These are phyloP conservation scores for Serrognathus titanus DNA, from an alignment of 2,888 invertebrate genomes.

Conservation along the genomic window DNA sequence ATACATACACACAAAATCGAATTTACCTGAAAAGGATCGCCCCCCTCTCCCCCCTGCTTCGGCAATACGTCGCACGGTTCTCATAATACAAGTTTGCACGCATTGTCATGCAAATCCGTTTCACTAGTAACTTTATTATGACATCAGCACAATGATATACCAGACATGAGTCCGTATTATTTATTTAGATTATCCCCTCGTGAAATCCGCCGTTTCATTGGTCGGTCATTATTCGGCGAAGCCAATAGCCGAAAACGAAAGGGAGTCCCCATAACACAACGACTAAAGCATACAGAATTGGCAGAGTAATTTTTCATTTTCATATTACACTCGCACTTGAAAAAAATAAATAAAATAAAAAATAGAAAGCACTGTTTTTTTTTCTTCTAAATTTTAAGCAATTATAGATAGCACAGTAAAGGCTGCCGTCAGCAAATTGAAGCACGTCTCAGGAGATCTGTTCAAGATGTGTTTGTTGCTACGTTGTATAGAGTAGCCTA, in stretches of 20 bases:
- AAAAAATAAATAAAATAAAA: not conserved
- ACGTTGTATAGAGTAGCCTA: slow-evolving; percentile 3
- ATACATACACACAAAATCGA: not conserved
- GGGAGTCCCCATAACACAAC: not conserved
- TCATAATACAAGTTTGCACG: not conserved
- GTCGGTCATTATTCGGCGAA: slow-evolving; percentile 8
- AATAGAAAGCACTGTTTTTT: no score
- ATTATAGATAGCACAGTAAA: not conserved
- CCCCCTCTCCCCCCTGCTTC: not conserved
- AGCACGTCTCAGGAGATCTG: no score
- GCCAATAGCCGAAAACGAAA: slow-evolving; percentile 18
- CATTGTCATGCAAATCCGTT: slow-evolving; percentile 21
- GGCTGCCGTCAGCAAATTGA: no score
- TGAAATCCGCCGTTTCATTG: slow-evolving; percentile 18
- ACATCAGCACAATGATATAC: slow-evolving; percentile 23
- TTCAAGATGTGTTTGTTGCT: not conserved
- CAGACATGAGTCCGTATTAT: slow-evolving; percentile 21
- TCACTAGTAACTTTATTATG: slow-evolving; percentile 22
- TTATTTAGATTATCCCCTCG: slow-evolving; percentile 23
- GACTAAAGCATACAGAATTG: no score
- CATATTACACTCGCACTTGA: not conserved
- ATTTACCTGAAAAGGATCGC: not conserved
- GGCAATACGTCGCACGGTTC: not conserved
- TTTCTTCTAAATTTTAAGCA: not conserved
- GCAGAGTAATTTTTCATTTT: no score